Conservation (phyloP, 2,888 invertebrate genomes). For the Bursaphelenchus okinawaensis region DNA sequence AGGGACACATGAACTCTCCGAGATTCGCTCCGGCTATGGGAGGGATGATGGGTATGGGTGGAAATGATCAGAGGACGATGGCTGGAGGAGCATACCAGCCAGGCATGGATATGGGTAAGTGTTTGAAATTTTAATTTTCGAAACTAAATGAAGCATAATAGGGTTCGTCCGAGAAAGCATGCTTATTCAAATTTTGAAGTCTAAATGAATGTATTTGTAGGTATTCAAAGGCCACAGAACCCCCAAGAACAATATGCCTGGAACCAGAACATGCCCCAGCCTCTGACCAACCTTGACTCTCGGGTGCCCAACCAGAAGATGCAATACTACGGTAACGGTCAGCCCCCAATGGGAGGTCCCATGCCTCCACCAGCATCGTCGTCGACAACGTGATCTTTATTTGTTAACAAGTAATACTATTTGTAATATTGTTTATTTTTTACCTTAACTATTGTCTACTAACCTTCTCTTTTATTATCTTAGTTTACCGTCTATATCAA, state of each 20-base stretch:
- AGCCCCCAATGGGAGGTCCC: neutral
- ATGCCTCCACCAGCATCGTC: neutral
- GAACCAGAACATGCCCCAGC: conserved; percentile 65
- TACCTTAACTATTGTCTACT: no score
- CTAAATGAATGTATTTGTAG: neutral
- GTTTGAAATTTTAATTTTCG: no score
- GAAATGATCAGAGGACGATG: neutral
- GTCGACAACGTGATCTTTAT: neutral
- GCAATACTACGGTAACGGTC: conserved; percentile 63
- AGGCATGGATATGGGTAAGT: conserved; percentile 4
- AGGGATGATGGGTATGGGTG: neutral
- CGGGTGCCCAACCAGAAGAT: conserved; percentile 70
- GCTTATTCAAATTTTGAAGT: neutral
- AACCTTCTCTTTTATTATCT: no score
- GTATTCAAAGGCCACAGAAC: neutral
- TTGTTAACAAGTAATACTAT: no score
- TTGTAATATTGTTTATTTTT: no score
- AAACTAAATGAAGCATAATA: no score
- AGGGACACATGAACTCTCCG: neutral
- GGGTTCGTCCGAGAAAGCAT: neutral
- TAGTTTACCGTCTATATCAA: no score
- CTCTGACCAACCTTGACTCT: conserved; percentile 70
- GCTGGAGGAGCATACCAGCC: conserved; percentile 4
- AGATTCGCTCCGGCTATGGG: neutral
- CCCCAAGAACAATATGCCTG: conserved; percentile 14